Percentiles rank a stretch among this genome's conserved stretches.
These are phyloP conservation scores for Pollenia griseotomentosa DNA, from an alignment of 2,888 invertebrate genomes.

Conservation along the genomic window DNA sequence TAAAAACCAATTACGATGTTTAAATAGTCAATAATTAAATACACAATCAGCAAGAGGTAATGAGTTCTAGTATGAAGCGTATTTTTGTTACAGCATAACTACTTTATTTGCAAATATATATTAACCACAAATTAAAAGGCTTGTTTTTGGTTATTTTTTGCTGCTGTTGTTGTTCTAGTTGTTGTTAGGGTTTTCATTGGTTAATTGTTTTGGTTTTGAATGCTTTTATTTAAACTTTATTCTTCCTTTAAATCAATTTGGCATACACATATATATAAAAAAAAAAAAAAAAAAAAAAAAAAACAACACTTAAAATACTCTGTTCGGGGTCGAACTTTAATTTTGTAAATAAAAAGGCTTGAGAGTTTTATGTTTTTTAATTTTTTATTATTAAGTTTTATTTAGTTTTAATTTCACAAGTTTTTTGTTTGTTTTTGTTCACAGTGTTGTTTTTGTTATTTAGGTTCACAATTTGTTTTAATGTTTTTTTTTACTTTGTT, in stretches of 20 bases:
- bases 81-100: slow-evolving; percentile 45
- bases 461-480: no score
- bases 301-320: no score
- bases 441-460: no score
- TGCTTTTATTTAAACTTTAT: neutral
- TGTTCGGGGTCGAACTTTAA: no score
- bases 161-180: neutral
- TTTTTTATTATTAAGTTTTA: no score
- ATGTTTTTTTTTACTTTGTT: no score
- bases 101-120: slow-evolving; percentile 38
- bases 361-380: no score
- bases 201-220: slow-evolving; percentile 66
- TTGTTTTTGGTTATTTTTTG: neutral
- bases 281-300: no score
- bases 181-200: slow-evolving; percentile 36
- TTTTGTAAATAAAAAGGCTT: no score
- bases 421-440: no score
- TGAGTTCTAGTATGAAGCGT: neutral
- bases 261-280: neutral
- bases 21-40: slow-evolving; percentile 25
- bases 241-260: neutral
- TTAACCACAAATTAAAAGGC: slow-evolving; percentile 42
- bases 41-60: neutral
- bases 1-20: neutral
- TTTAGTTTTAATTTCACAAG: no score